Base-by-base conservation (phyloP, 2,113 vertebrate species). In the Leptobrachium leishanense region DNA sequence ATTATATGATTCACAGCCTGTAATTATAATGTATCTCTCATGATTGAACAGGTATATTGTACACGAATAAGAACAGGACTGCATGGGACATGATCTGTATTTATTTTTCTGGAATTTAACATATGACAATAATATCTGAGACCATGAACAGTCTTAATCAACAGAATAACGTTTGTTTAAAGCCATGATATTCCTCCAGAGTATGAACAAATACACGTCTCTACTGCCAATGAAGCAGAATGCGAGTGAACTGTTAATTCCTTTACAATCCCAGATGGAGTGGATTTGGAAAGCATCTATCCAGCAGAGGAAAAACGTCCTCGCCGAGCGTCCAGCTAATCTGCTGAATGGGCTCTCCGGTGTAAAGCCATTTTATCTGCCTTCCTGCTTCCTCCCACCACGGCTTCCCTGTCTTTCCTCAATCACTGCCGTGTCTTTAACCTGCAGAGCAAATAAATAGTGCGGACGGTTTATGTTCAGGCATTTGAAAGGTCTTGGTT, bases 271-370 rank as follows among this genome's bases (percentile, higher is more conserved):
- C 70, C 77, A 50, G 39, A 73, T 43, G 59, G 41, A 2, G 43
- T 20, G 43, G 2, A 62, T 15, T 72, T 74, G 77, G 77, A 68
- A 68, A 80, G 41, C 42, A 43, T 54, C 20, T 59, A 67, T 66
- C 62, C 50, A 39, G 69, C 41, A 73, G 40, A 57, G 68, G 76
- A 78, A 78, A 20, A 63, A 39, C 68, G 53, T 71, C 57, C 68
- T 64, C 68, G 71, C 50, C 43, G 70, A 80, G 70, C 43, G 54
- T 68, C 68, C 54, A 66, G 20, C 77, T 80, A 67, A 80, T 80
- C 70, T 80, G 70, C 70, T 73, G 71, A 74, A 80, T 80, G 72
- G 57, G 65, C 62, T 80, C 77, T 73, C 70, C 39, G 41, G 72
- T 67, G 77, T 67, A 6, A 31, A 73, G 41, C 10, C 72, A 40